Evolutionary conservation across 2,797 vertebrate genomes (phyloP), one percentile per base, ranked within the genome.

Genomic region (Cottoperca gobio): DNA sequence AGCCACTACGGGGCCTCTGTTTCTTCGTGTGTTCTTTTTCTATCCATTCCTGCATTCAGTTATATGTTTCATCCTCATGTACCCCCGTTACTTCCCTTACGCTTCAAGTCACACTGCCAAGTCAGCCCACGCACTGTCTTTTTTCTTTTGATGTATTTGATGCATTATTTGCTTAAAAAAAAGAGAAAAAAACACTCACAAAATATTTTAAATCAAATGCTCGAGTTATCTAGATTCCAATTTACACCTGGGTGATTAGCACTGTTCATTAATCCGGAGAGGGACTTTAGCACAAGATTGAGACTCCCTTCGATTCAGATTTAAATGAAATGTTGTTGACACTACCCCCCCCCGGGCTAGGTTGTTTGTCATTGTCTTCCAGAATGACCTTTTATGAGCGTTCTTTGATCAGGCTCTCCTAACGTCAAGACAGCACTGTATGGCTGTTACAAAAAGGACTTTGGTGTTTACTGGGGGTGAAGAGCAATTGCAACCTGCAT

Each of bases 1-100:
- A n/a, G 73, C 78, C 19, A 0, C 46, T 2, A 3, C 10, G n/a
- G 24, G 5, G 17, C 19, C 23, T 17, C 3, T 24, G 33, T 14
- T 35, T 28, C 12, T 26, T 45, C 28, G n/a, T 10, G 9, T 23
- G 9, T 21, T 35, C 1, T 59, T 48, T 58, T 54, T 55, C 7
- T 26, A 64, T 58, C 35, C 11, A 21, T 35, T 13, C n/a, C 16
- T 53, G 28, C 31, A 16, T 70, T 23, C 24, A 2, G 33, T 9
- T 62, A 31, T 70, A 46, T 66, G 70, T 86, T 40, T 9, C 4
- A 1, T 37, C 45, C 50, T 21, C 11, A 28, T 59, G 46, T 12
- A 14, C 12, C 26, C 1, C 49, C 11, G 21, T 43, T 28, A 24
- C 13, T 31, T 33, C 42, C 8, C 10, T 5, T 39, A 28, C 12